Percentiles rank a stretch among this genome's conserved stretches.
Conservation (phyloP, 2,888 invertebrate species). For the Tachystola acroxantha region DNA sequence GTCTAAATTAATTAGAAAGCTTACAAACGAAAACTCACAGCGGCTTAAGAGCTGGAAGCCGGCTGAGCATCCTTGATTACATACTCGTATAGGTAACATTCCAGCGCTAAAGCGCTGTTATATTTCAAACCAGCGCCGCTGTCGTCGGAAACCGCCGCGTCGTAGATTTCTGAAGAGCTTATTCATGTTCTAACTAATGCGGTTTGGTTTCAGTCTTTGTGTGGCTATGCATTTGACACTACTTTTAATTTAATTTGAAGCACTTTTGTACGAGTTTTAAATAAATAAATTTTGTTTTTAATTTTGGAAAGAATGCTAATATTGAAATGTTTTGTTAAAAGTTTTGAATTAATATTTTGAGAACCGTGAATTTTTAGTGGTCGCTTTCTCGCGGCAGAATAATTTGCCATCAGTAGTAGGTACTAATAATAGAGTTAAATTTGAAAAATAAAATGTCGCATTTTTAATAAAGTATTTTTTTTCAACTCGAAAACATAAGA, state of each 20-base stretch:
- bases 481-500: too few relatives aligned
- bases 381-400: too few relatives aligned
- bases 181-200: slow-evolving; percentile 67
- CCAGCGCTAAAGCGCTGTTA: slow-evolving; percentile 41
- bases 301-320: too few relatives aligned
- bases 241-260: slow-evolving; percentile 27
- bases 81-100: slow-evolving; percentile 32
- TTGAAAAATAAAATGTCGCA: too few relatives aligned
- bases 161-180: slow-evolving; percentile 63
- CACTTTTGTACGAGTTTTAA: too few relatives aligned
- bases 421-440: too few relatives aligned
- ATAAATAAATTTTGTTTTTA: too few relatives aligned
- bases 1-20: slow-evolving; percentile 71
- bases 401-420: too few relatives aligned
- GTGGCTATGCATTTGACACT: slow-evolving; percentile 39
- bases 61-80: slow-evolving; percentile 17
- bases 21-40: slow-evolving; percentile 41
- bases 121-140: slow-evolving; percentile 22
- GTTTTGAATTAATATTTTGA: too few relatives aligned
- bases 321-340: too few relatives aligned
- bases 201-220: slow-evolving; percentile 53
- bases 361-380: too few relatives aligned
- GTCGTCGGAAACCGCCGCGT: slow-evolving; percentile 51
- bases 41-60: slow-evolving; percentile 49
- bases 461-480: too few relatives aligned